phyloP scores from a whole-genome alignment of 2,797 vertebrate species.

The Falco biarmicus region DNA sequence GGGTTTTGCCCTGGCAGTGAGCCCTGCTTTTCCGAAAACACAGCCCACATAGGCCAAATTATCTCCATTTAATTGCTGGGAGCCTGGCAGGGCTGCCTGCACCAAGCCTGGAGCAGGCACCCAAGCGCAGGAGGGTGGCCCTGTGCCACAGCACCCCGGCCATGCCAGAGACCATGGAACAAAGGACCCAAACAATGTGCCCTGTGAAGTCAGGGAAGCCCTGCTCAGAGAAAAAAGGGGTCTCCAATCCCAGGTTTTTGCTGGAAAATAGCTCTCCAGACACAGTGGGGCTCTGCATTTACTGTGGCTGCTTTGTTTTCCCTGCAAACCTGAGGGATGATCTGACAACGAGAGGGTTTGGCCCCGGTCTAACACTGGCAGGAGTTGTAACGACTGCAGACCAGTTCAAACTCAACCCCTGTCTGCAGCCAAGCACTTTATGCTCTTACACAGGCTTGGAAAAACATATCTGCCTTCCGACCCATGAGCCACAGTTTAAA shows the following conservation, averaged over 20 bases:
- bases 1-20: neutral
- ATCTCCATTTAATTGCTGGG: fast-evolving
- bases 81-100: neutral
- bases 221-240: neutral
- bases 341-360: neutral
- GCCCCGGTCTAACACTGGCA: fast-evolving
- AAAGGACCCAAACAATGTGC: no score
- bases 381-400: fast-evolving
- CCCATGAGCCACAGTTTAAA: neutral
- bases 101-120: fast-evolving
- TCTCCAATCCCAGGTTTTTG: no score
- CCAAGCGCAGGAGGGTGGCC: neutral
- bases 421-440: neutral
- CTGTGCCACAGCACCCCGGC: fast-evolving
- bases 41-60: neutral
- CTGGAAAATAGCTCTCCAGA: neutral
- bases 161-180: fast-evolving
- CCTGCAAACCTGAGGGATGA: fast-evolving
- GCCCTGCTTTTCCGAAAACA: neutral
- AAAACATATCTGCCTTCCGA: neutral
- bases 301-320: neutral
- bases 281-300: fast-evolving
- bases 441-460: neutral
- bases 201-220: neutral
- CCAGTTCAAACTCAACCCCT: neutral